Conservation (phyloP, 1,140 invertebrate species). For the Spodoptera litura region DNA sequence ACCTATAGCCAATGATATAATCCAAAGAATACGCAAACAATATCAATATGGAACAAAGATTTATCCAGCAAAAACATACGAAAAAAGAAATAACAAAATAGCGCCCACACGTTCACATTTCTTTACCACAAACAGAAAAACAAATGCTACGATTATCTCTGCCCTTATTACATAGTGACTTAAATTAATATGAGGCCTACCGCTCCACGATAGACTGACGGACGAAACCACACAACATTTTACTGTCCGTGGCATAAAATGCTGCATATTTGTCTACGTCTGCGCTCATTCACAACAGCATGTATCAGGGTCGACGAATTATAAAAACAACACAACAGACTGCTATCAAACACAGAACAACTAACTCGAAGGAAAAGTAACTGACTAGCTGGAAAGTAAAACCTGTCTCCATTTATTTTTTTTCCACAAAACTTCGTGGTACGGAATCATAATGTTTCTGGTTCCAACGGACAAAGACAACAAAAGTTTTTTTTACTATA, state of each 20-base stretch:
- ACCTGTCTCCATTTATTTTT: not conserved
- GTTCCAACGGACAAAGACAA: not conserved
- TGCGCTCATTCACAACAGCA: slow-evolving; percentile 1
- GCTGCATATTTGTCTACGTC: slow-evolving; percentile 40
- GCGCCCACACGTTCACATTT: not conserved
- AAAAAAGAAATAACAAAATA: not conserved
- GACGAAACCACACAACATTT: slow-evolving; percentile 29
- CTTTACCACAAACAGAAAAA: slow-evolving; percentile 6
- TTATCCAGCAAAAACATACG: not conserved
- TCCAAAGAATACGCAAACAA: not conserved
- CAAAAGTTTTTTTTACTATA: not conserved
- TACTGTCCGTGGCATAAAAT: slow-evolving; percentile 30
- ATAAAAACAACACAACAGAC: not conserved
- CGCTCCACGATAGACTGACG: slow-evolving; percentile 17
- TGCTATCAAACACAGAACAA: not conserved
- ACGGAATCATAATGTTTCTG: not conserved
- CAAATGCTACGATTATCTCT: slow-evolving; percentile 29
- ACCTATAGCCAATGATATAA: not conserved
- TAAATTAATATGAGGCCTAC: slow-evolving; percentile 38
- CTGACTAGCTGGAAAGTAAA: not conserved
- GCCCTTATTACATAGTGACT: slow-evolving; percentile 32
- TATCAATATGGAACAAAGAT: not conserved
- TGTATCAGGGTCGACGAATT: slow-evolving; percentile 23
- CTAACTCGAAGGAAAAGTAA: slow-evolving; percentile 16
- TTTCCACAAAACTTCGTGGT: not conserved